Conservation (phyloP, 2,797 vertebrate genomes). For the Parauchenoglanis punctatus region DNA sequence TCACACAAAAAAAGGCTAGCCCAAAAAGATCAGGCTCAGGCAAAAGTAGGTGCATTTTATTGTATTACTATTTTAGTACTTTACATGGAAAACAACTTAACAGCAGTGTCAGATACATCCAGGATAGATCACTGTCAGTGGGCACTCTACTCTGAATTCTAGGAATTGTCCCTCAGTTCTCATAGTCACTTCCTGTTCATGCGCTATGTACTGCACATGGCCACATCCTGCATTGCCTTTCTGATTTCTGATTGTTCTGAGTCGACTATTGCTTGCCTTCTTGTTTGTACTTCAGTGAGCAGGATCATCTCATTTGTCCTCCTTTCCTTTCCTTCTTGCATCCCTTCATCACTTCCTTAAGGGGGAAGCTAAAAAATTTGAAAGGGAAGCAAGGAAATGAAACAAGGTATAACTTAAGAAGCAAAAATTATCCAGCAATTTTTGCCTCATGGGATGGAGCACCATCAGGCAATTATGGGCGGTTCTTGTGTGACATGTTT, state of each 20-base stretch:
- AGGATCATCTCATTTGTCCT: not conserved
- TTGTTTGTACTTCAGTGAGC: not conserved
- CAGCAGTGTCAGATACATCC: not conserved
- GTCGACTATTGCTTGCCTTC: not conserved
- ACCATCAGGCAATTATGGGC: not conserved
- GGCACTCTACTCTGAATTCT: too few species aligned
- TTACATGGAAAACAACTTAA: not conserved
- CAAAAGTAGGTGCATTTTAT: not conserved
- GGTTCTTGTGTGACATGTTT: not conserved
- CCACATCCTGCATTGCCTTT: not conserved
- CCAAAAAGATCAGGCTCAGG: not conserved
- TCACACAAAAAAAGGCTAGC: not conserved
- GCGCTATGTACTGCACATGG: not conserved
- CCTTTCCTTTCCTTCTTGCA: not conserved
- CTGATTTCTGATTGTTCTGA: not conserved
- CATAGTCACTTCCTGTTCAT: too few species aligned
- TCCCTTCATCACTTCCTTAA: not conserved
- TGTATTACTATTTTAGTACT: too few species aligned
- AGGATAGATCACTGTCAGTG: not conserved
- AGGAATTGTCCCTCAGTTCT: too few species aligned
- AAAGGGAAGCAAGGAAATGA: not conserved
- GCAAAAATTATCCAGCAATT: not conserved
- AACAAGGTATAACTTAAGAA: not conserved
- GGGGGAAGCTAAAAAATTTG: not conserved
- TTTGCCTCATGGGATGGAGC: not conserved